phyloP scores from a whole-genome alignment of 2,113 vertebrate genomes.

The Mastomys natalensis region DNA sequence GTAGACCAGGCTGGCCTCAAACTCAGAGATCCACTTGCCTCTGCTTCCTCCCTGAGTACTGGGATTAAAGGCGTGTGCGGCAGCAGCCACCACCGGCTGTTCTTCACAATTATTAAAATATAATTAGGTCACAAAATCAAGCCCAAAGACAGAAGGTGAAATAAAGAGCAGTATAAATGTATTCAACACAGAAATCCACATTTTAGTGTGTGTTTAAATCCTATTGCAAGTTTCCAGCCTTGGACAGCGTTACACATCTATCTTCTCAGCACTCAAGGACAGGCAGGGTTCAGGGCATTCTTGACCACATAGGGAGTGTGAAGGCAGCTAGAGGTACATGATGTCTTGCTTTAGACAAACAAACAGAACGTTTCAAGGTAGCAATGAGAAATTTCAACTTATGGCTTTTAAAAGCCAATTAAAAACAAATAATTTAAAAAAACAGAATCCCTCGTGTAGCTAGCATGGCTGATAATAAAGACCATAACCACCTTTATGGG shows the following conservation, averaged over 20 bases:
- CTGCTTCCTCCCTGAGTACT: neutral
- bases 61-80: neutral
- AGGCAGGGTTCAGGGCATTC: neutral
- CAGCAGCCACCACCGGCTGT: neutral
- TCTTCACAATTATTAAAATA: constrained; percentile 24
- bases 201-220: constrained; percentile 10
- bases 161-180: neutral
- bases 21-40: neutral
- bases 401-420: neutral
- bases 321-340: neutral
- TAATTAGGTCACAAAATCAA: constrained; percentile 35
- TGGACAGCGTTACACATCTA: neutral
- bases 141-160: neutral
- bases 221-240: neutral
- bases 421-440: constrained; percentile 40
- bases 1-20: neutral
- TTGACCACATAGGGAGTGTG: neutral
- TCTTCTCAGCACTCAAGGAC: too few relatives aligned
- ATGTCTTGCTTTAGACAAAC: neutral
- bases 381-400: constrained; percentile 22
- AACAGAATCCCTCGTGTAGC: neutral
- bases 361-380: neutral
- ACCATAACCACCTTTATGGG: neutral
- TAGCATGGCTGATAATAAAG: neutral
- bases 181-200: neutral